These are phyloP conservation scores for Dryobates pubescens DNA, from an alignment of 2,797 vertebrate genomes.

Conservation along the genomic window DNA sequence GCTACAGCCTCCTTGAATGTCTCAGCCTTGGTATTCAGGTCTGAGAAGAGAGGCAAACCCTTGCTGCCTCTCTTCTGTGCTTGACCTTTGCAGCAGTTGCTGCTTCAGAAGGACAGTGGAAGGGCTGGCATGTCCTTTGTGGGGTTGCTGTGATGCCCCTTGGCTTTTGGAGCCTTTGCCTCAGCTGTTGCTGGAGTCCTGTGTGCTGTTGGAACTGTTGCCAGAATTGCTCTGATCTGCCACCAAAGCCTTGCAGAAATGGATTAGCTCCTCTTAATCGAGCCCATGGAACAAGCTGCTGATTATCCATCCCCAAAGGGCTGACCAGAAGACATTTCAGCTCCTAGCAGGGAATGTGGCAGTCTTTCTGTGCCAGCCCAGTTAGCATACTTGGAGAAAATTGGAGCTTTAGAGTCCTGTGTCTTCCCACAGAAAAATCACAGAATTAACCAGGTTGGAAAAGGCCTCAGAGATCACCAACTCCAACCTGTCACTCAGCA, in stretches of 20 bases:
- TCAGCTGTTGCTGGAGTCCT: slow-evolving; percentile 23
- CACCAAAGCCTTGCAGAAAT: slow-evolving; percentile 18
- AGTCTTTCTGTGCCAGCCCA: accelerated
- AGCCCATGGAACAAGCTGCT: slow-evolving; percentile 21
- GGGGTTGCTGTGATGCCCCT: background rate
- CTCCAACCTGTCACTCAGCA: too few species aligned
- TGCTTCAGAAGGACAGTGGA: background rate
- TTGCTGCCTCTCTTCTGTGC: background rate
- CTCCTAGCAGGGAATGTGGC: background rate
- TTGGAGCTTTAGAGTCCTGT: background rate
- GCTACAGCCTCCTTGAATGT: background rate
- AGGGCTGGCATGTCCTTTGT: background rate
- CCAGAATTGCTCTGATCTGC: slow-evolving; percentile 60
- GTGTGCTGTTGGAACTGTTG: slow-evolving; percentile 1
- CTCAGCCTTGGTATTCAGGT: slow-evolving; percentile 16
- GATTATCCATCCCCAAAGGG: slow-evolving; percentile 4
- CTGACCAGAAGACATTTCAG: background rate
- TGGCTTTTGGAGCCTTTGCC: background rate
- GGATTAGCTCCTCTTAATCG: slow-evolving; percentile 59
- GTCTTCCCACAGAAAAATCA: background rate
- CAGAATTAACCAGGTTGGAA: too few species aligned
- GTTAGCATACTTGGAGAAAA: background rate
- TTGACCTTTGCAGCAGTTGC: slow-evolving; percentile 66
- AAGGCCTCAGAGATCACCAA: too few species aligned
- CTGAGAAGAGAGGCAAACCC: background rate